Evolutionary conservation across 2,797 vertebrate species (phyloP).

Genomic region (Basileuterus tristriatus): DNA sequence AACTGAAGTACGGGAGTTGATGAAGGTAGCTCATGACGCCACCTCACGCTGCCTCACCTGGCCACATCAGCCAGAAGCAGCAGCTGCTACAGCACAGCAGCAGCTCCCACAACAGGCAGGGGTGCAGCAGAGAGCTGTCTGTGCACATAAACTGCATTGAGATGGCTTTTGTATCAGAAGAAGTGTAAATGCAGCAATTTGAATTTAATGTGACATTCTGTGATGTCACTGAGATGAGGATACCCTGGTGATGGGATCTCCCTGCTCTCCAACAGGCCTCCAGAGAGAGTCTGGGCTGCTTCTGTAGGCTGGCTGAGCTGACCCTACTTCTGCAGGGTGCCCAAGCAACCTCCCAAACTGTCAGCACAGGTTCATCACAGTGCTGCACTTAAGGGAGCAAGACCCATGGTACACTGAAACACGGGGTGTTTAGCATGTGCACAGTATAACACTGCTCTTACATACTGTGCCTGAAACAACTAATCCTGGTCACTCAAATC

Average conservation of each 20-base stretch:
- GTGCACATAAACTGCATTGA: neutral
- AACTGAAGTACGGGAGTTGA: neutral
- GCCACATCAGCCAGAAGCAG: neutral
- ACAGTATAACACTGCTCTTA: fast-evolving
- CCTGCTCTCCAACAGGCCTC: neutral
- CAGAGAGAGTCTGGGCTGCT: neutral
- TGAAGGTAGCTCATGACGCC: neutral
- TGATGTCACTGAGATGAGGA: neutral
- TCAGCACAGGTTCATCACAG: neutral
- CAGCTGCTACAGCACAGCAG: neutral
- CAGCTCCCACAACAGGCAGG: neutral
- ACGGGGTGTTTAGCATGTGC: fast-evolving
- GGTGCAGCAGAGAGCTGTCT: neutral
- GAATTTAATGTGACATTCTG: neutral
- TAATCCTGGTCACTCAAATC: no score
- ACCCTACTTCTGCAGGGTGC: neutral
- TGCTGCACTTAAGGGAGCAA: fast-evolving
- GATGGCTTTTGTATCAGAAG: neutral
- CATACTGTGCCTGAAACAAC: neutral
- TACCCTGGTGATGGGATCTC: neutral
- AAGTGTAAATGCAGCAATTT: neutral
- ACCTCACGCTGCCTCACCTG: neutral
- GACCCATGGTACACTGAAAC: fast-evolving
- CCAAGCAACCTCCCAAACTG: neutral
- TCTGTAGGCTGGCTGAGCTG: neutral